Evolutionary conservation across 2,113 vertebrate genomes (phyloP).

Genomic region (Hoplias malabaricus): DNA sequence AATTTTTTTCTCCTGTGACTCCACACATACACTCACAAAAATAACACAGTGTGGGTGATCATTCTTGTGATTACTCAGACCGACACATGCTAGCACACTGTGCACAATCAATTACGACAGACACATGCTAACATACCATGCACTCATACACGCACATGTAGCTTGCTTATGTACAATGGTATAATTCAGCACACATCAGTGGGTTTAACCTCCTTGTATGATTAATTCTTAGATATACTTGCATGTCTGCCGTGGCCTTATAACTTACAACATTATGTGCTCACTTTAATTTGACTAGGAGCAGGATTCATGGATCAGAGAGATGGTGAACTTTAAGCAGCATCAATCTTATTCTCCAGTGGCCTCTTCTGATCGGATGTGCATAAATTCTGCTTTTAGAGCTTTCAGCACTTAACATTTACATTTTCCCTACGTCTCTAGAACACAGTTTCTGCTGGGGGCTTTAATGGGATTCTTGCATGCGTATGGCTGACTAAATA

Average conservation of each 20-base stretch:
- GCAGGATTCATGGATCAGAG: slow-evolving; percentile 31
- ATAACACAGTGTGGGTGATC: background rate
- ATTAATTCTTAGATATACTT: slow-evolving; percentile 1
- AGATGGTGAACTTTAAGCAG: slow-evolving; percentile 38
- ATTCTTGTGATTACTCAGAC: background rate
- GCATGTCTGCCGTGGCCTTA: slow-evolving; percentile 14
- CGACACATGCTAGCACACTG: background rate
- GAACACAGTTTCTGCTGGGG: background rate
- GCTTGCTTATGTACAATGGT: background rate
- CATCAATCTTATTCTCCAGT: slow-evolving; percentile 19
- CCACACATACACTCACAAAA: too few relatives aligned
- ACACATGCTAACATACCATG: background rate
- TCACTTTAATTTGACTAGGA: slow-evolving; percentile 13
- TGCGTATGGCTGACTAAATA: background rate
- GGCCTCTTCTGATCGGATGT: slow-evolving; percentile 4
- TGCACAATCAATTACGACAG: background rate
- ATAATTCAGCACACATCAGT: background rate
- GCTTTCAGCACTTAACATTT: slow-evolving; percentile 24
- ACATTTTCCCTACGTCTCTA: background rate
- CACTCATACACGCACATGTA: background rate
- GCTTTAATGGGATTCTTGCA: background rate
- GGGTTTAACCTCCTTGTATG: background rate
- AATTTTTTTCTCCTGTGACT: too few relatives aligned
- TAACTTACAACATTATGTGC: slow-evolving; percentile 1
- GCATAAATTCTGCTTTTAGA: slow-evolving; percentile 22